Conservation (phyloP, 2,888 invertebrate species). For the Eupsilia transversa region DNA sequence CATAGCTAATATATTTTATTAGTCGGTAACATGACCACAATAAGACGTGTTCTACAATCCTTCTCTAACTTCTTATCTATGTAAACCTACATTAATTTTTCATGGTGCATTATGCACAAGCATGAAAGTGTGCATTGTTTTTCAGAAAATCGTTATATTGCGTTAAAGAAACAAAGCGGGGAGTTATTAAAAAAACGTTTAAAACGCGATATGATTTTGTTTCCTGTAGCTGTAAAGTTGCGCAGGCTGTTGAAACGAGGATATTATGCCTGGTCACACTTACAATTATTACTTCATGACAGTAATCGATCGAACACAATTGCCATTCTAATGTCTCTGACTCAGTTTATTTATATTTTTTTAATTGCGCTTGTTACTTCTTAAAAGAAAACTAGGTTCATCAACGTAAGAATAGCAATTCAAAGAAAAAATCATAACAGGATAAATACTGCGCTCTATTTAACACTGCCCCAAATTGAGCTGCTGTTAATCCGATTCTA, state of each 20-base stretch:
- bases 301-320: constrained; percentile 39
- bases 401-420: background rate
- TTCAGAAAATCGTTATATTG: constrained; percentile 31
- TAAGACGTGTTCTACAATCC: constrained; percentile 52
- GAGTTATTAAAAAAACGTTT: constrained; percentile 23
- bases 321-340: constrained; percentile 33
- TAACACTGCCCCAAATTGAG: constrained; percentile 1
- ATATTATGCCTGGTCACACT: constrained; percentile 31
- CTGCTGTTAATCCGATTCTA: background rate
- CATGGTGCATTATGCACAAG: constrained; percentile 52
- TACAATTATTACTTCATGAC: constrained; percentile 40
- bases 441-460: constrained; percentile 12
- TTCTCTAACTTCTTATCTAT: constrained; percentile 54
- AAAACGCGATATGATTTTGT: constrained; percentile 12
- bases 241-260: constrained; percentile 32
- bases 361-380: constrained; percentile 30
- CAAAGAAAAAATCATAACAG: constrained; percentile 7
- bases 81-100: constrained; percentile 36
- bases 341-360: constrained; percentile 30
- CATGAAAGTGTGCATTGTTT: constrained; percentile 56
- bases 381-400: constrained; percentile 14
- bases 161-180: constrained; percentile 20
- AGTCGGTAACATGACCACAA: constrained; percentile 12
- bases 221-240: constrained; percentile 29
- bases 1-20: constrained; percentile 22